Percentiles rank a stretch among this genome's conserved stretches.
phyloP scores from a whole-genome alignment of 2,888 invertebrate genomes.

The Chrysina gloriosa region DNA sequence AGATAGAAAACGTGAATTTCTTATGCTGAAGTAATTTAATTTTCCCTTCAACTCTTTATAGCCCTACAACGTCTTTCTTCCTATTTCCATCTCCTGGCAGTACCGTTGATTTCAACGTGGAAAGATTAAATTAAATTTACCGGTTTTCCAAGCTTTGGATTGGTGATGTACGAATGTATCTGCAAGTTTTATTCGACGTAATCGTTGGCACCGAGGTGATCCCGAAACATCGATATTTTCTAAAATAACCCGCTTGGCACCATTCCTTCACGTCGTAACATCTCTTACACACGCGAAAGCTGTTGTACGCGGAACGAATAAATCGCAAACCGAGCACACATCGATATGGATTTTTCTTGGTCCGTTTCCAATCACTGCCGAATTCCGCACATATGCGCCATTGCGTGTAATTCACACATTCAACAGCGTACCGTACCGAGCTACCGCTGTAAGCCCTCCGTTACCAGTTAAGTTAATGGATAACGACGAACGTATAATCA shows the following conservation, averaged over 20 bases:
- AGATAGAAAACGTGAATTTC: too few relatives aligned
- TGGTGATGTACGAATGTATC: too few relatives aligned
- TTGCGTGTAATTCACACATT: slow-evolving; percentile 36
- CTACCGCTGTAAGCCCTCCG: slow-evolving; percentile 1
- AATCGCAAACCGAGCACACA: background rate
- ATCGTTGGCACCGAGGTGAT: background rate
- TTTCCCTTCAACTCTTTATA: too few relatives aligned
- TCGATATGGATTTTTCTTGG: background rate
- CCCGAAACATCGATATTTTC: background rate
- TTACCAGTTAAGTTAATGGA: slow-evolving; percentile 13
- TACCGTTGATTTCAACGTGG: too few relatives aligned
- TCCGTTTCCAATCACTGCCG: background rate
- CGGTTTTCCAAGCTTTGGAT: too few relatives aligned
- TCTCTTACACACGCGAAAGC: slow-evolving; percentile 16
- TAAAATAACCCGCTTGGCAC: background rate
- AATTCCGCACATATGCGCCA: slow-evolving; percentile 14
- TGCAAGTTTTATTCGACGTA: too few relatives aligned
- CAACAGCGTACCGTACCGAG: background rate
- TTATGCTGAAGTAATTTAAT: too few relatives aligned
- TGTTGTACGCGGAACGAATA: slow-evolving; percentile 12
- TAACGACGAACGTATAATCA: slow-evolving; percentile 2
- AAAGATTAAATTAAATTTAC: too few relatives aligned
- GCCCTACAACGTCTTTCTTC: too few relatives aligned
- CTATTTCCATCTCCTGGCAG: too few relatives aligned
- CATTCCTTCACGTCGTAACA: background rate